A percentile compares a stretch with the other conserved stretches of the same genome.
Conservation (phyloP, 2,888 invertebrate species). For the Drosophila barbarae region DNA sequence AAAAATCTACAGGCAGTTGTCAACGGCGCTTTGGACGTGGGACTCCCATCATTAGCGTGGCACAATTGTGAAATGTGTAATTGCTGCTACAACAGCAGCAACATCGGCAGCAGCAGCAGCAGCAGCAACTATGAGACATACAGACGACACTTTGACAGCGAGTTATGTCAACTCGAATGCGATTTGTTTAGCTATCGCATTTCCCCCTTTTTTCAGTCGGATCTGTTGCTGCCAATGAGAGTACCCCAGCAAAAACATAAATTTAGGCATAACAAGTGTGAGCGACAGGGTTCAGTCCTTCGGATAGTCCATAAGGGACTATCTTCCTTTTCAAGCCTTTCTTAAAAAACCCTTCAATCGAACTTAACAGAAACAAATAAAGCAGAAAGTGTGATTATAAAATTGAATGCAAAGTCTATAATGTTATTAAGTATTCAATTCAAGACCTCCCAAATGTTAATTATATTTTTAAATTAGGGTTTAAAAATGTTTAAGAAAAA, state of each 20-base stretch:
- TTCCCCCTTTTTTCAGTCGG: constrained; percentile 22
- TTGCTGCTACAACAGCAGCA: constrained; percentile 64
- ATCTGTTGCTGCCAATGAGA: constrained; percentile 63
- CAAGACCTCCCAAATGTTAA: too few relatives aligned
- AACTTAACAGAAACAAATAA: not conserved
- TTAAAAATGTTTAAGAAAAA: too few relatives aligned
- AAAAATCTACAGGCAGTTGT: constrained; percentile 73
- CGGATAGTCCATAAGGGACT: not conserved
- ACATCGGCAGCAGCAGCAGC: constrained; percentile 21
- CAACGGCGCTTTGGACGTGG: constrained; percentile 64
- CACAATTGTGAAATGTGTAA: constrained; percentile 74
- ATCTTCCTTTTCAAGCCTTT: not conserved
- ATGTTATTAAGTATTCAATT: too few relatives aligned
- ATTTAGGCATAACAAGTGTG: constrained; percentile 24
- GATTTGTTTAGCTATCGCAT: constrained; percentile 66
- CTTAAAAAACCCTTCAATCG: not conserved
- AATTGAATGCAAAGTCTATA: too few relatives aligned
- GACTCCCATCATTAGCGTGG: constrained; percentile 76
- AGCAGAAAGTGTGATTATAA: not conserved
- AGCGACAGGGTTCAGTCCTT: not conserved
- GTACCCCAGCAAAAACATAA: constrained; percentile 26
- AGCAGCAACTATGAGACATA: constrained; percentile 66
- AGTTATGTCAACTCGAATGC: constrained; percentile 72
- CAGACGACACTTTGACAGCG: constrained; percentile 75
- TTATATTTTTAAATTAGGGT: not conserved